Evolutionary conservation across 2,888 invertebrate genomes (phyloP), one percentile per base, ranked within the genome.

Genomic region (Blomia tropicalis): DNA sequence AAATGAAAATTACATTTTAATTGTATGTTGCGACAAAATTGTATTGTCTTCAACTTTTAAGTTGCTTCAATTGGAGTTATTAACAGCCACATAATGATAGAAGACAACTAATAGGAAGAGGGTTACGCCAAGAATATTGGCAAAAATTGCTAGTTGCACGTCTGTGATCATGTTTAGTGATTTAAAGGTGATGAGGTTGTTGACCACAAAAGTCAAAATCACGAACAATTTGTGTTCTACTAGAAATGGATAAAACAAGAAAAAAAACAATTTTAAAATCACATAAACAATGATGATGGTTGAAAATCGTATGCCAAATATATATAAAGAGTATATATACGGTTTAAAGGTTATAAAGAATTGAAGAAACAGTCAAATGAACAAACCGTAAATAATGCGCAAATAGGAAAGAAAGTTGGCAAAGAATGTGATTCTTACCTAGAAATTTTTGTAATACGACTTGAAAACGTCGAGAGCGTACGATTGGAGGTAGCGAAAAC

Each of bases 31-130:
- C n/a, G n/a, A n/a, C n/a, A n/a, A n/a, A n/a, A n/a, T n/a, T n/a
- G n/a, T n/a, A n/a, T n/a, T n/a, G n/a, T n/a, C n/a, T n/a, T n/a
- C n/a, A n/a, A n/a, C n/a, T n/a, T n/a, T n/a, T n/a, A n/a, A 14
- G 31, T 36, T 7, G 36, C 36, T 36, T 36, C 17, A 36, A 36
- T 36, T 7, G 36, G 51, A 47, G 51, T 47, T 47, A 66, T 75
- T 91, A 0, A 89, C 90, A 69, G 87, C 85, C 60, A 95, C 89
- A 73, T 95, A 96, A 73, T 96, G 95, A 73, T 90, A 96, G 1
- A 93, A 78, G 58, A 96, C 90, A n/a, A 96, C 93, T 59, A 95
- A 79, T 71, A 95, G 88, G 67, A 78, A 78, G 60, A 78, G 69
- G 0, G 87, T 84, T 2, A 95, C 91, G 67, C 95, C 95, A 67